Base-by-base conservation (phyloP, 2,113 vertebrate genomes). In the Alligator mississippiensis region DNA sequence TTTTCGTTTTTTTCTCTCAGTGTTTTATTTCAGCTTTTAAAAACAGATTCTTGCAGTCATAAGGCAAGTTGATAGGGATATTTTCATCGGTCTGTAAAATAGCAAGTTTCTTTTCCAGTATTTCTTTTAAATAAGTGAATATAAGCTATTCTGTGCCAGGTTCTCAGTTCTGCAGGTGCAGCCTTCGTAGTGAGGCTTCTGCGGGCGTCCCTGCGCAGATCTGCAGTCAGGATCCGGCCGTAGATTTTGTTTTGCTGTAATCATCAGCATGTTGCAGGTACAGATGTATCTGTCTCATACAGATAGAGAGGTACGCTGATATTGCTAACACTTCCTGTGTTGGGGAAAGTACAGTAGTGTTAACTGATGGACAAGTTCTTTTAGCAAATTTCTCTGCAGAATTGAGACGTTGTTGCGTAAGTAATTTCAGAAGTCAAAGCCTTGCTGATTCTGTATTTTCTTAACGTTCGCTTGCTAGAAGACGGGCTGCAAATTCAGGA, bases 371-470 rank as follows among this genome's bases (percentile, higher is more conserved):
- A 77, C 88, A 57, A 88, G 58, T 89, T 80, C 77, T 61, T 13
- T 10, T 25, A 30, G 77, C 83, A 76, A 1, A 88, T 88, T 82
- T 80, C 92, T 89, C 84, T 81, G 81, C 19, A 1, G 1, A 80
- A 79, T 27, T 61, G 27, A 60, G 88, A 3, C 90, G 85, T 93
- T 97, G 96, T 95, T 85, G 92, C 21, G 89, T 28, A 80, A 84
- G 62, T 30, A 1, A 0, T 83, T 95, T 95, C 88, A 90, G 64
- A 81, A 80, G 66, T 5, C 21, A 57, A 27, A 59, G 58, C 66
- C 83, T 93, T 95, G 88, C 93, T 89, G 80, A 76, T 78, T 19
- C 11, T 87, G 80, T 47, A 3, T 2, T 24, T 28, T 79, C 34
- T 77, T 81, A 57, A 80, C 14, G 22, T 92, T 88, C 0, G 0